Base-by-base conservation (phyloP, 2,797 vertebrate genomes). In the Hypotaenidia philippensis region DNA sequence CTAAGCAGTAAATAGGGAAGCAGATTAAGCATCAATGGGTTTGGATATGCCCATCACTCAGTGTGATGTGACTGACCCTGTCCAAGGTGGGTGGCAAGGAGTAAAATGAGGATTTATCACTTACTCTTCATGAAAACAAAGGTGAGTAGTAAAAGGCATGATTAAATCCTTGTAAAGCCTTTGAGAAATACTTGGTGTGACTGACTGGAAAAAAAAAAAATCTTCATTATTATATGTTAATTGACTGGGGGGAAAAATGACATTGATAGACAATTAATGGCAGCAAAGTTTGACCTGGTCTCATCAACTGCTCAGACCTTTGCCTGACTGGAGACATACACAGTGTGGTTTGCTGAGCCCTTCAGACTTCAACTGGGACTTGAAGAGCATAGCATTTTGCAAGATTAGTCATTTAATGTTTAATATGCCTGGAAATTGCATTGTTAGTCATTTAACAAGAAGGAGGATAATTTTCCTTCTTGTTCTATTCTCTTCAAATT, bases 41-140 rank as follows among this genome's bases (percentile, higher is more conserved):
- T 74, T 66, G 66, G 23, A 29, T 53, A 3, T 11, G 25, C 41
- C 45, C 21, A 21, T 78, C 5, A 3, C 31, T 75, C 41, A 7
- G 0, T 5, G 23, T 29, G 26, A 15, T 56, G 66, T 32, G 40
- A 27, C 15, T 13, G 52, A 34, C 21, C 26, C 26, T 0, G 1
- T 32, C 41, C 75, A 34, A 47, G 6, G 27, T 26, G 31, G 6
- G 27, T 26, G 31, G 2, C 45, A 41, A 11, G 17, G 21, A 29
- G 41, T 17, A 61, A 59, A 75, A 81, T 9, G 13, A 60, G 34
- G 11, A 52, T 40, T 41, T 71, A 17, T 72, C 3, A 10, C 38
- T 52, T 52, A 34, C 19, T 34, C 18, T 25, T 92, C 36, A 50
- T 78, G 52, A 50, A 72, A 68, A 76, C 18, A 74, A 63, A 66